Base-by-base conservation (phyloP, 2,888 invertebrate species). In the Philereme transversata region DNA sequence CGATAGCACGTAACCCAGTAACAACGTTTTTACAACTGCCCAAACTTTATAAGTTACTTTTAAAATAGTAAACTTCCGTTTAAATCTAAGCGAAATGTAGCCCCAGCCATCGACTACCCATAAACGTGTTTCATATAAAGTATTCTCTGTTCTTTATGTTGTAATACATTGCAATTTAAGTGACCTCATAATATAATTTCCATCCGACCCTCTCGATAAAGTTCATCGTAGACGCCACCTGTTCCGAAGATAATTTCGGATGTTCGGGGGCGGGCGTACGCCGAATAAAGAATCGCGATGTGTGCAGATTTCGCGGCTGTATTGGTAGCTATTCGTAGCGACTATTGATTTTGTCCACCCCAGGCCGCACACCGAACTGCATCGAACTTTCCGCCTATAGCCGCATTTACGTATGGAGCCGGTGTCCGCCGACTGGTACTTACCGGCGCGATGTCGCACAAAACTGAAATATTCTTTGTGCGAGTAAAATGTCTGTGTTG, bases 261-360 rank as follows among this genome's bases (percentile, higher is more conserved):
- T 70, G 78, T 73, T 74, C 72, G 75, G 76, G 78, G 58, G 78
- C 75, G 79, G 79, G 85, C 81, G 80, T 83, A 78, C 81, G 77
- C 75, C 77, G 79, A 84, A 87, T 88, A 87, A 88, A 88, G 85
- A 87, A 83, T 85, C 79, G 82, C 84, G 80, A 82, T 86, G 88
- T 89, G 90, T 88, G 88, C 87, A 84, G 79, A 88, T 83, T 81
- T 79, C 81, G 79, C 75, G 81, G 74, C 72, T 83, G 84, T 87
- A 82, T 84, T 81, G 75, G 87, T 83, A 82, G 86, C 83, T 86
- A 86, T 84, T 87, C 84, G 84, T 82, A 81, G 79, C 80, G 83
- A 87, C 84, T 91, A 92, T 92, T 89, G 91, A 92, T 92, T 91
- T 91, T 90, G 88, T 89, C 86, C 91, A 88, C 91, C 90, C 90